Base-by-base conservation (phyloP, 2,797 vertebrate genomes). In the Danionella dracula region DNA sequence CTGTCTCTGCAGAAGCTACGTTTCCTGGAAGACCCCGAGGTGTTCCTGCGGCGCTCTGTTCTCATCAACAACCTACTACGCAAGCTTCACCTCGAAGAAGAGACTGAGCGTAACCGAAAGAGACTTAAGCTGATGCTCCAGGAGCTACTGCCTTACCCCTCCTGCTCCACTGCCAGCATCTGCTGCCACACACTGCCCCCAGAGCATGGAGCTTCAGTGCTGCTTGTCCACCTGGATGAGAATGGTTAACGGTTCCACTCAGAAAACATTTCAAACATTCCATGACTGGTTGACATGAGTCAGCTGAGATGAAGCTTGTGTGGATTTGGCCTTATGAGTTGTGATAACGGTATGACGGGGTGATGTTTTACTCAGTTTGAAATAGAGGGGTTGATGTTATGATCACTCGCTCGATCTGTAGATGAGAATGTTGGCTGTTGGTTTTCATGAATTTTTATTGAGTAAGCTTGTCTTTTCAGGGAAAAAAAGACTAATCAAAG, bases 61-160 rank as follows among this genome's bases (percentile, higher is more conserved):
- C 89, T 99, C 85, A 98, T 99, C 88, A 98, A 99, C 90, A 99
- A 99, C 88, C 87, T 99, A 84, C 89, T 97, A 89, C 94, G 90
- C 85, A 93, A 84, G 87, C 96, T 91, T 90, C 90, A 87, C 85
- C 88, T 92, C 80, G 92, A 93, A 79, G 63, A 82, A 77, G 88
- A 88, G 80, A 89, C 87, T 84, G 92, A 93, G 32, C 16, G 32
- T 4, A 56, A 53, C 20, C 16, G 53, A 87, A 97, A 96, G 89
- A 86, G 92, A 86, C 84, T 96, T 85, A 97, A 94, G 85, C 85
- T 95, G 60, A 87, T 96, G 88, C 92, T 93, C 63, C 89, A 93
- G 79, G 90, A 93, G 74, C 89, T 96, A 72, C 89, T 95, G 86
- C 92, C 93, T 79, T 94, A 92, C 59, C 84, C 88, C 81, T 84